These are phyloP conservation scores for Vulpes ferrilata DNA, from an alignment of 2,113 vertebrate genomes.

Conservation along the genomic window DNA sequence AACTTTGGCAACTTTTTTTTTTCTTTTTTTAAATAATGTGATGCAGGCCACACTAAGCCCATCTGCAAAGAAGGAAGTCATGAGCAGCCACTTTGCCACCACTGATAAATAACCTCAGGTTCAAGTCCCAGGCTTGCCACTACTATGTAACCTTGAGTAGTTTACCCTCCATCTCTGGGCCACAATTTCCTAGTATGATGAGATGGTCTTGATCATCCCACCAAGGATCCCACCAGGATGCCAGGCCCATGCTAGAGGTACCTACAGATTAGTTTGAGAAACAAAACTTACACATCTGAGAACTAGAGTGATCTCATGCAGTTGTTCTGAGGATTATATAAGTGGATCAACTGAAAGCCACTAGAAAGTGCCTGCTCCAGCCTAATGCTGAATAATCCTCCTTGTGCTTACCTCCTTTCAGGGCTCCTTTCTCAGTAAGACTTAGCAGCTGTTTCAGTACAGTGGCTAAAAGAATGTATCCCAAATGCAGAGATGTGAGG, in stretches of 20 bases:
- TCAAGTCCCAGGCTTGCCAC: not conserved
- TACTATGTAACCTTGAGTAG: not conserved
- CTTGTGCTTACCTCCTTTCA: not conserved
- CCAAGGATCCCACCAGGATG: too few species aligned
- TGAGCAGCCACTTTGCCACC: not conserved
- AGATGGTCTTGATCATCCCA: not conserved
- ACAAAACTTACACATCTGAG: not conserved
- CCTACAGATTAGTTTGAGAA: not conserved
- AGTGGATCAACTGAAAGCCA: conserved; percentile 15
- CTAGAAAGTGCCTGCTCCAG: not conserved
- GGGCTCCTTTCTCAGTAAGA: not conserved
- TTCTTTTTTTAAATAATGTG: not conserved
- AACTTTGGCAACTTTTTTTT: not conserved
- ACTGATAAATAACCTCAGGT: not conserved
- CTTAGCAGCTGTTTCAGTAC: not conserved
- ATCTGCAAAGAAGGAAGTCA: not conserved
- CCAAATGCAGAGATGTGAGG: not conserved
- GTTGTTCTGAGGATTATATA: not conserved
- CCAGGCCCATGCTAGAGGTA: not conserved
- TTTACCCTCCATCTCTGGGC: not conserved
- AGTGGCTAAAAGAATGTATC: not conserved
- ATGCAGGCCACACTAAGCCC: not conserved
- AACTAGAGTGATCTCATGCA: not conserved
- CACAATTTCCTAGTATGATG: not conserved
- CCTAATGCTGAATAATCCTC: not conserved